Percentiles rank a stretch among this genome's conserved stretches.
phyloP scores from a whole-genome alignment of 2,888 invertebrate species.

The Limnephilus marmoratus region DNA sequence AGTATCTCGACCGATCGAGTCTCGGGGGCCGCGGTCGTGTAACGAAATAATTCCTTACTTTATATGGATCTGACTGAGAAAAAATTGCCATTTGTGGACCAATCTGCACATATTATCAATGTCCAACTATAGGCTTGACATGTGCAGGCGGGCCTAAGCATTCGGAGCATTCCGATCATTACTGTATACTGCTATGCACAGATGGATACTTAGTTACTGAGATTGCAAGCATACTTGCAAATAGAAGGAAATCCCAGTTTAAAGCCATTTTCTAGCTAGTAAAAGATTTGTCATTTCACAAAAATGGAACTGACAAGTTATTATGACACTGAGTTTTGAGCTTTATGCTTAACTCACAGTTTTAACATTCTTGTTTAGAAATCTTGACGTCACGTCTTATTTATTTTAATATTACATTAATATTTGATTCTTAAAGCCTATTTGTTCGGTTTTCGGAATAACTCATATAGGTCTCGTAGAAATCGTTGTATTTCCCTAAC shows the following conservation, averaged over 20 bases:
- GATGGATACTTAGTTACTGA: neutral
- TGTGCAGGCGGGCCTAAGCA: neutral
- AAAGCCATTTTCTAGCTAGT: neutral
- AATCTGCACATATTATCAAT: neutral
- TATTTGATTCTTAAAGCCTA: too few species aligned
- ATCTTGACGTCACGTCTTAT: too few species aligned
- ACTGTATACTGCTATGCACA: neutral
- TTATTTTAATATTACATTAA: too few species aligned
- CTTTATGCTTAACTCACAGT: neutral
- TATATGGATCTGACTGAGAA: neutral
- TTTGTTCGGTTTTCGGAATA: too few species aligned
- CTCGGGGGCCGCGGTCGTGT: neutral
- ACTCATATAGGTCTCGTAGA: too few species aligned
- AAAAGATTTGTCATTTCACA: neutral
- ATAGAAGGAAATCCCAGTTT: too few species aligned
- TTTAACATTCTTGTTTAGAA: too few species aligned
- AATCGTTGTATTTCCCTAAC: too few species aligned
- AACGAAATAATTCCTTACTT: conserved; percentile 9
- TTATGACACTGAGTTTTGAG: neutral
- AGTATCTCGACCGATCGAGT: conserved; percentile 2
- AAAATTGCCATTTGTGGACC: neutral
- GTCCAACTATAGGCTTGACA: neutral
- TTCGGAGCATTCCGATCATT: neutral
- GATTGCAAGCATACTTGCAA: too few species aligned
- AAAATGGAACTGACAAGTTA: neutral